Evolutionary conservation across 2,113 vertebrate species (phyloP).

Genomic region (Protobothrops flavoviridis): DNA sequence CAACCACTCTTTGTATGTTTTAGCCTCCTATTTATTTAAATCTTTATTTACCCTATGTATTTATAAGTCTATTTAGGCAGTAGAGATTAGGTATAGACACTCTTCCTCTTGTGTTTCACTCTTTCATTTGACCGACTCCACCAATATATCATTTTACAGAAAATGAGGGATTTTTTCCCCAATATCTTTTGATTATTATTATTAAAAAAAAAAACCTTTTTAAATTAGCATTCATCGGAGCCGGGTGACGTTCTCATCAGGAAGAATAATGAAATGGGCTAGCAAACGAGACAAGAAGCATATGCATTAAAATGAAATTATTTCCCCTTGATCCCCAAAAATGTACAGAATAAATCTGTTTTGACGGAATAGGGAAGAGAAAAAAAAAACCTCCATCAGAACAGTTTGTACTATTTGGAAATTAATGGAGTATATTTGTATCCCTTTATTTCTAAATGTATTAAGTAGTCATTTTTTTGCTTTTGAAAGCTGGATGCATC

Average conservation of each 20-base stretch:
- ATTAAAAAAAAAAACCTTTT: background rate
- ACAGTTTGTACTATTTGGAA: slow-evolving; percentile 6
- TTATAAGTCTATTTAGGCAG: background rate
- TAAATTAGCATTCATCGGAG: background rate
- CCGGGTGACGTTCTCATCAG: background rate
- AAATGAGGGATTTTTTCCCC: background rate
- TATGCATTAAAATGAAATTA: background rate
- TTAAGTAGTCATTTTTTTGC: background rate
- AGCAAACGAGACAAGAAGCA: background rate
- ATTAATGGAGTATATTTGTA: background rate
- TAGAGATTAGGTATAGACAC: background rate
- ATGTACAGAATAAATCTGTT: background rate
- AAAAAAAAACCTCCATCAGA: background rate
- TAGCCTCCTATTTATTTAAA: background rate
- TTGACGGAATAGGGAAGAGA: background rate
- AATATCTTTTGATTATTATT: background rate
- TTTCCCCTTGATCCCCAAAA: background rate
- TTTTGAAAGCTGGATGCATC: background rate
- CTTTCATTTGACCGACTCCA: background rate
- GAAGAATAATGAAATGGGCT: background rate
- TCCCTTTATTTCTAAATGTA: background rate
- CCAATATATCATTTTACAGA: background rate
- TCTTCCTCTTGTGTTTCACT: background rate
- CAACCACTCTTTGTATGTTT: background rate
- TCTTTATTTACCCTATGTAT: background rate